These are phyloP conservation scores for Anoura caudifer DNA, from an alignment of 2,113 vertebrate species.

Conservation along the genomic window DNA sequence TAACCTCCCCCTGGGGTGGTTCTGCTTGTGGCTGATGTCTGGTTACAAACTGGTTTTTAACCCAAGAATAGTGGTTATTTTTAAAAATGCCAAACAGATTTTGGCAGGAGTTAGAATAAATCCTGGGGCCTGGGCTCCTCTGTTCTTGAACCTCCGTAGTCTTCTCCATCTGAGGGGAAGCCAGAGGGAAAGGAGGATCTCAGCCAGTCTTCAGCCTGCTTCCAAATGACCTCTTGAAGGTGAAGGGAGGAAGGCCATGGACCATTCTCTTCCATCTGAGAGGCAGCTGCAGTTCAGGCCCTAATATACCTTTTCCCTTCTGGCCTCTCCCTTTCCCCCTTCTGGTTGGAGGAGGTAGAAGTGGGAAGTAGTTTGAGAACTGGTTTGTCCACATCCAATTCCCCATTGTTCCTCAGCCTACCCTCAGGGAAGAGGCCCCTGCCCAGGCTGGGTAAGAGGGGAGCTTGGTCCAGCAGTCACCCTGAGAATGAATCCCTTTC, in stretches of 20 bases:
- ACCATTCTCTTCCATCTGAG: background rate
- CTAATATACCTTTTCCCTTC: slow-evolving; percentile 38
- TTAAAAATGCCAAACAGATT: slow-evolving; percentile 64
- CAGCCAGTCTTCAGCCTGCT: too few relatives aligned
- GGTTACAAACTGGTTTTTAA: slow-evolving; percentile 51
- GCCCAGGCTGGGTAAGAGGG: slow-evolving; percentile 60
- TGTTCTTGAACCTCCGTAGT: slow-evolving; percentile 29
- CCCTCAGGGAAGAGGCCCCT: slow-evolving; percentile 68
- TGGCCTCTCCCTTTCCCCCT: slow-evolving; percentile 34
- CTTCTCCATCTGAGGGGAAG: slow-evolving; percentile 27
- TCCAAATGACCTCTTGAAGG: too few relatives aligned
- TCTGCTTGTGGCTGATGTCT: slow-evolving; percentile 52
- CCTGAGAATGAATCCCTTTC: slow-evolving; percentile 55
- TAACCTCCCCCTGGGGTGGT: slow-evolving; percentile 1
- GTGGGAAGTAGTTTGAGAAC: slow-evolving; percentile 63
- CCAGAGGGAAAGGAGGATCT: too few relatives aligned
- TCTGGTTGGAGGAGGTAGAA: slow-evolving; percentile 47
- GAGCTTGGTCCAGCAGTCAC: slow-evolving; percentile 64
- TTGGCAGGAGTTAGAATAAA: slow-evolving; percentile 64
- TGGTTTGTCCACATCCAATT: slow-evolving; percentile 61
- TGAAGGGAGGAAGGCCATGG: too few relatives aligned
- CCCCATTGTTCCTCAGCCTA: slow-evolving; percentile 53
- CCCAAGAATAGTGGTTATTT: slow-evolving; percentile 62
- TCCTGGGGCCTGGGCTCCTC: slow-evolving; percentile 50
- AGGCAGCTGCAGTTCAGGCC: slow-evolving; percentile 5